A percentile compares a stretch with the other conserved stretches of the same genome.
These are phyloP conservation scores for Heterocephalus glaber DNA, from an alignment of 2,113 vertebrate genomes.

Conservation along the genomic window DNA sequence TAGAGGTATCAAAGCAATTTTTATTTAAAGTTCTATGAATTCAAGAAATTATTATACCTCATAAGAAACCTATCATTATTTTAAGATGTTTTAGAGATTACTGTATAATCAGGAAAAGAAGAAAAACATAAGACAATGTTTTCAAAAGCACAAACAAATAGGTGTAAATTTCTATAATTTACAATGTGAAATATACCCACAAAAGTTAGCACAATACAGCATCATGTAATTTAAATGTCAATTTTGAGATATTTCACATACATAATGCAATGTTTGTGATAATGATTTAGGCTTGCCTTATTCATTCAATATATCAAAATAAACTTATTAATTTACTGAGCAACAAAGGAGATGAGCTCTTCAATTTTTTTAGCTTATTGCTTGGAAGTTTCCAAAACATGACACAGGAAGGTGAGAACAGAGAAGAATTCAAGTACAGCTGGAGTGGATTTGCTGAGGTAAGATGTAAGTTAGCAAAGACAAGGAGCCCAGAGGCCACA, in stretches of 20 bases:
- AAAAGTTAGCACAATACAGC: neutral
- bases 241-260: neutral
- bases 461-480: neutral
- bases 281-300: neutral
- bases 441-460: neutral
- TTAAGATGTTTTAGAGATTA: slow-evolving; percentile 18
- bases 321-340: neutral
- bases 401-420: no score
- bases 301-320: neutral
- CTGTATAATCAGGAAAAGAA: neutral
- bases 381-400: neutral
- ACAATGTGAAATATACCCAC: neutral
- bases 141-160: neutral
- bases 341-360: neutral
- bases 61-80: slow-evolving; percentile 44
- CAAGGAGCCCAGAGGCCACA: neutral
- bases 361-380: neutral
- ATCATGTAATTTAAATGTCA: neutral
- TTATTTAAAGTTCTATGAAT: neutral
- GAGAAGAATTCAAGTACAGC: neutral
- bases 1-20: slow-evolving; percentile 3
- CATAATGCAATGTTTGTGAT: neutral
- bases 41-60: neutral
- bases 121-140: neutral
- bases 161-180: neutral